Evolutionary conservation across 2,113 vertebrate species (phyloP).

Genomic region (Nansenia antarctica): DNA sequence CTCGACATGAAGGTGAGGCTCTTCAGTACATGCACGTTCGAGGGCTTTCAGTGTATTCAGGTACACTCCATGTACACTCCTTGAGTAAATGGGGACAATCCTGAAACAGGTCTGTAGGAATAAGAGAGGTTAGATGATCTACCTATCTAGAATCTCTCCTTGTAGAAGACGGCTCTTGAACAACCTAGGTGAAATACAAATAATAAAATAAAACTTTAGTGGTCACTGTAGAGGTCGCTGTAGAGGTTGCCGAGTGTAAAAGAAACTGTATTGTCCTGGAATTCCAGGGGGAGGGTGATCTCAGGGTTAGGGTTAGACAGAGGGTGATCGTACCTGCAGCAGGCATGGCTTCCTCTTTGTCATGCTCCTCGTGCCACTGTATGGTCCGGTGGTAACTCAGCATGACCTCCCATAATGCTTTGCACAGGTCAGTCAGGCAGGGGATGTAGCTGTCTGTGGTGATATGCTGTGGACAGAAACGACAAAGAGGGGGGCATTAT

Average conservation of each 20-base stretch:
- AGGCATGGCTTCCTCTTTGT: constrained; percentile 75
- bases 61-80: too few species aligned
- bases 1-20: not conserved
- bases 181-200: too few species aligned
- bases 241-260: too few species aligned
- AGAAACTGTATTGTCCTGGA: not conserved
- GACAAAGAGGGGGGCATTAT: not conserved
- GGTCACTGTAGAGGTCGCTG: not conserved
- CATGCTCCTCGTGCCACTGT: constrained; percentile 93
- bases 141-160: too few species aligned
- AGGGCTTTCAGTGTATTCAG: not conserved
- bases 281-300: not conserved
- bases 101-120: not conserved
- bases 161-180: too few species aligned
- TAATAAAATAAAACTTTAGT: not conserved
- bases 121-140: not conserved
- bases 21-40: not conserved
- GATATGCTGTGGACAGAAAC: constrained; percentile 82
- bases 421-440: constrained; percentile 95
- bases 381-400: constrained; percentile 96
- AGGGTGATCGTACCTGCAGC: constrained; percentile 75
- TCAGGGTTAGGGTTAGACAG: not conserved
- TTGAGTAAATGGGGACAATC: not conserved
- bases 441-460: constrained; percentile 98
- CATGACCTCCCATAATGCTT: constrained; percentile 99